These are phyloP conservation scores for Oenanthe melanoleuca DNA, from an alignment of 2,113 vertebrate species.

Conservation along the genomic window DNA sequence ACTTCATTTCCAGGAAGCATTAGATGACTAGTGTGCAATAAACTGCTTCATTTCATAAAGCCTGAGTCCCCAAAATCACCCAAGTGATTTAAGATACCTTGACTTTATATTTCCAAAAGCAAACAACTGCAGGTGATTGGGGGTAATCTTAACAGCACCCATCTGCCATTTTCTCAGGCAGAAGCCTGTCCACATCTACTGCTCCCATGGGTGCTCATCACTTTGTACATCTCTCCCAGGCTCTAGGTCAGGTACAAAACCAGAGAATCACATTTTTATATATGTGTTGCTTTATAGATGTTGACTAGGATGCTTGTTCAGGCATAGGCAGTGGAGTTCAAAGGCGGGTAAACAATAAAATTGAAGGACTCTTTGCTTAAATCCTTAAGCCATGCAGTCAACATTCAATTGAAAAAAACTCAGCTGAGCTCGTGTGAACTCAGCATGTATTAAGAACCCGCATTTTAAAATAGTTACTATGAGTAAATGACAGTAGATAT, in stretches of 20 bases:
- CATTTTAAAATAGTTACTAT: not conserved
- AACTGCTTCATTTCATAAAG: not conserved
- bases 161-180: not conserved
- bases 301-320: not conserved
- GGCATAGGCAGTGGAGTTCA: not conserved
- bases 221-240: not conserved
- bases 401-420: not conserved
- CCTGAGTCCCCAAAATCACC: not conserved
- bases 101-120: not conserved
- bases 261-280: not conserved
- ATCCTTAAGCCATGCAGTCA: not conserved
- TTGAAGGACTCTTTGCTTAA: not conserved
- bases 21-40: not conserved
- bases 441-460: not conserved
- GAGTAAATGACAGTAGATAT: not conserved
- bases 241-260: not conserved
- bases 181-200: not conserved
- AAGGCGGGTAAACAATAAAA: not conserved
- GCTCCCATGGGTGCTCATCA: fast-evolving
- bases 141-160: not conserved
- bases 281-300: not conserved
- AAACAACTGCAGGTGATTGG: not conserved
- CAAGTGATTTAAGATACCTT: not conserved
- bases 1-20: not conserved
- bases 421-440: not conserved